Conservation (phyloP, 1,140 invertebrate genomes). For the Mactra quadrangularis region DNA sequence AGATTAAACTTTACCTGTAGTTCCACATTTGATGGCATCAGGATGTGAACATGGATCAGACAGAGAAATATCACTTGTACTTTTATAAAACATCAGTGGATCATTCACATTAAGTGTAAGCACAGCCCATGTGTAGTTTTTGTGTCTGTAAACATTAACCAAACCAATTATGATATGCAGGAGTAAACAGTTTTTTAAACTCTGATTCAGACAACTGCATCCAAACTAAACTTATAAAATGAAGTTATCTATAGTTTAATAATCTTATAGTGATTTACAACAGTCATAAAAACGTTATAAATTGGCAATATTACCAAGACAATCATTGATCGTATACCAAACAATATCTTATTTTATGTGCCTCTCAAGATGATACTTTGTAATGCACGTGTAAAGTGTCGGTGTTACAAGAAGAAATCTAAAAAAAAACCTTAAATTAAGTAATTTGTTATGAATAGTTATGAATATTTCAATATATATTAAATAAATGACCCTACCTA, state of each 20-base stretch:
- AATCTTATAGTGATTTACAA: neutral
- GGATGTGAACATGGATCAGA: conserved; percentile 63
- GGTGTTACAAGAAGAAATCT: no score
- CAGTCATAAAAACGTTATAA: neutral
- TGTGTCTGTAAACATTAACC: conserved; percentile 1
- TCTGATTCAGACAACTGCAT: neutral
- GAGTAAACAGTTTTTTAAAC: neutral
- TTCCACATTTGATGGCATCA: conserved; percentile 60
- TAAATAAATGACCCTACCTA: conserved; percentile 34
- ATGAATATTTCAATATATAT: no score
- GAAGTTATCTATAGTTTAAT: neutral
- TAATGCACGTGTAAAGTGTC: no score
- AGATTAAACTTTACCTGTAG: conserved; percentile 53
- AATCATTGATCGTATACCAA: no score
- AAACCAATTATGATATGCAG: neutral
- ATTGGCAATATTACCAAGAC: no score
- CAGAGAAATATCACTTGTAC: neutral
- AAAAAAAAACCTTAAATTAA: no score
- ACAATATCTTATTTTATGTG: no score
- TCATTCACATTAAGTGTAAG: conserved; percentile 29
- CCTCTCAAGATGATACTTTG: no score
- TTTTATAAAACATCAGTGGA: conserved; percentile 48
- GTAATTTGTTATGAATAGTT: no score
- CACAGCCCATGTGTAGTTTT: conserved; percentile 66
- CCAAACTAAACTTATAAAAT: neutral